Base-by-base conservation (phyloP, 1,140 invertebrate genomes). In the Palaemon carinicauda region DNA sequence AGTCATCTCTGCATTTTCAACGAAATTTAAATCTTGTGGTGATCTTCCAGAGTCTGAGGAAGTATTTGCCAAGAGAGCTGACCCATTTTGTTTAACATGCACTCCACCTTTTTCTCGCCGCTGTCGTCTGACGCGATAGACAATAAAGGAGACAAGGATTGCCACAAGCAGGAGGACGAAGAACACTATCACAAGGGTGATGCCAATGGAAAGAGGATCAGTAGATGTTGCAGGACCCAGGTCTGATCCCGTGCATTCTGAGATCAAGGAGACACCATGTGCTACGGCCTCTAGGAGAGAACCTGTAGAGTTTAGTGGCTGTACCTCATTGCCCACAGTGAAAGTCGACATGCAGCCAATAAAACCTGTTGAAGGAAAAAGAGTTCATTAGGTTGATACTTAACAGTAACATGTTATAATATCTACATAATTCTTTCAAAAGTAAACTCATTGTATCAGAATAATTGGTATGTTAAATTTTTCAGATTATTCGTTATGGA, bases 141-240 rank as follows among this genome's bases (percentile, higher is more conserved):
- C 96, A 3, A 98, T 93, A 90, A 98, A 98, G 74, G 96, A 97
- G 9, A 96, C 95, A 31, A 97, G 92, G 83, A 98, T 97, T 1
- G 96, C 96, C 10, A 97, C 94, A 24, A 98, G 93, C 14, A 98
- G 92, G 71, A 97, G 96, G 3, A 97, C 94, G 90, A 99, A 98
- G 92, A 99, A 98, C 4, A 98, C 96, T 69, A 98, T 97, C 0
- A 99, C 96, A 29, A 99, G 92, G 1, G 96, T 97, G 52, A 98
- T 95, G 50, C 97, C 97, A 60, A 98, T 96, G 89, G 95, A 96
- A 0, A 98, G 91, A 1, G 96, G 96, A 92, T 97, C 96, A 7
- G 96, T 94, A 1, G 95, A 94, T 81, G 95, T 94, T 0, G 95
- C 94, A 4, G 91, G 90, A n/a, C 91, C 91, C n/a, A 91, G 90